A percentile compares a stretch with the other conserved stretches of the same genome.
Conservation (phyloP, 2,888 invertebrate species). For the Thymelicus acteon region DNA sequence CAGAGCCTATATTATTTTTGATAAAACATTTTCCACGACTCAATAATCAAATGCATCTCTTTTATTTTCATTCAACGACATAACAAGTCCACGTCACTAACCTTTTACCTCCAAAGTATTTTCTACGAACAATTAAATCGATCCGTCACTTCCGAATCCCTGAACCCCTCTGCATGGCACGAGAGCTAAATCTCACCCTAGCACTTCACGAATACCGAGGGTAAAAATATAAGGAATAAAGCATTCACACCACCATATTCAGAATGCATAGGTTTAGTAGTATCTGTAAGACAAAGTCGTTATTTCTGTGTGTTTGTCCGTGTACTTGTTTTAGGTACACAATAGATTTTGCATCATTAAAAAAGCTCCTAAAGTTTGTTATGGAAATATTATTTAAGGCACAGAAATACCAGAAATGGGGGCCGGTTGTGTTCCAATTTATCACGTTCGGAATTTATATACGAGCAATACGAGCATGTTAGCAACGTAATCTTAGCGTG, state of each 20-base stretch:
- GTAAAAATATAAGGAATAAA: constrained; percentile 8
- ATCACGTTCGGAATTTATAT: too few relatives aligned
- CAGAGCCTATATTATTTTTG: too few relatives aligned
- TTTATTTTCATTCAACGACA: not conserved
- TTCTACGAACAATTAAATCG: constrained; percentile 6
- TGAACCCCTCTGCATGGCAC: not conserved
- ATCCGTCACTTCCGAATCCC: constrained; percentile 3
- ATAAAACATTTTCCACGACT: too few relatives aligned
- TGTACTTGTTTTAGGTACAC: too few relatives aligned
- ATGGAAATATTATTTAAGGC: too few relatives aligned
- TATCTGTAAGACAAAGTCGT: not conserved
- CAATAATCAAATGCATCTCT: constrained; percentile 2
- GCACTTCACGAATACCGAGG: constrained; percentile 9
- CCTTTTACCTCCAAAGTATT: not conserved
- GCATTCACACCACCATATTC: not conserved
- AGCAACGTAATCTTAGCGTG: too few relatives aligned
- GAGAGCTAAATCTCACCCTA: constrained; percentile 26
- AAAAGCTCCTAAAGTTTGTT: too few relatives aligned
- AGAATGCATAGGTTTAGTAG: not conserved
- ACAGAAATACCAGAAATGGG: too few relatives aligned
- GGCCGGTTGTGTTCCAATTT: too few relatives aligned
- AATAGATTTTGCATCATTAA: too few relatives aligned
- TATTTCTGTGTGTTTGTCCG: too few relatives aligned
- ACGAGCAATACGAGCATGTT: too few relatives aligned
- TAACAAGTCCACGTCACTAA: not conserved